Base-by-base conservation (phyloP, 2,113 vertebrate species). In the Notothenia rossii region DNA sequence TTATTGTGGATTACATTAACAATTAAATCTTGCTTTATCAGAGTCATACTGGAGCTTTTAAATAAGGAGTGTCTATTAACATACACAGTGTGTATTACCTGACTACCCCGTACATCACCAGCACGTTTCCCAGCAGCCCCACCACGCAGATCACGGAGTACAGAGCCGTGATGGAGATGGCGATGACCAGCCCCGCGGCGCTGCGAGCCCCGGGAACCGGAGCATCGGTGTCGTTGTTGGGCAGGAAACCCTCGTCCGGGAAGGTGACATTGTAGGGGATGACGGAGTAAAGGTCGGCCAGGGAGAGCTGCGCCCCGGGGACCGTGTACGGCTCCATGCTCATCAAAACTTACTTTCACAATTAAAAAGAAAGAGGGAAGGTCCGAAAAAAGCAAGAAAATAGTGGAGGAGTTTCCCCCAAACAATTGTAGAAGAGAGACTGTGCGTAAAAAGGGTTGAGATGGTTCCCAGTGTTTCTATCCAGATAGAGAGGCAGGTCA, bases 51-150 rank as follows among this genome's bases (percentile, higher is more conserved):
- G 3, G 46, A 8, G 10, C 3, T 45, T 55, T 15, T 17, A 14
- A 18, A 18, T 2, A 7, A 7, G 18, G 10, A 8, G 15, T 0
- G 25, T 3, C 36, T 22, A 10, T 25, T 45, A 1, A 11, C 40
- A 11, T 2, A 3, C 8, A 33, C 8, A 33, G 3, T 2, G 3
- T 51, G 10, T n/a, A 95, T 95, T 96, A 98, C 97, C 97, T 96
- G 83, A 98, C 94, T 77, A 98, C 97, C 73, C 97, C 97, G 58
- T 97, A 98, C 97, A 98, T 98, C 71, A 98, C 97, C 14, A 98
- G 95, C 46, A 97, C 53, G 91, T 98, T 98, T 58, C 97, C 97
- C 87, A 98, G 90, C 9, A 98, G 96, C 89, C 97, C 97, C 91
- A 98, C 96, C 49, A 97, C 96, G 79, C 97, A 98, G 70, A 98